A percentile compares a stretch with the other conserved stretches of the same genome.
Conservation (phyloP, 2,888 invertebrate species). For the Sarcophaga rosellei region DNA sequence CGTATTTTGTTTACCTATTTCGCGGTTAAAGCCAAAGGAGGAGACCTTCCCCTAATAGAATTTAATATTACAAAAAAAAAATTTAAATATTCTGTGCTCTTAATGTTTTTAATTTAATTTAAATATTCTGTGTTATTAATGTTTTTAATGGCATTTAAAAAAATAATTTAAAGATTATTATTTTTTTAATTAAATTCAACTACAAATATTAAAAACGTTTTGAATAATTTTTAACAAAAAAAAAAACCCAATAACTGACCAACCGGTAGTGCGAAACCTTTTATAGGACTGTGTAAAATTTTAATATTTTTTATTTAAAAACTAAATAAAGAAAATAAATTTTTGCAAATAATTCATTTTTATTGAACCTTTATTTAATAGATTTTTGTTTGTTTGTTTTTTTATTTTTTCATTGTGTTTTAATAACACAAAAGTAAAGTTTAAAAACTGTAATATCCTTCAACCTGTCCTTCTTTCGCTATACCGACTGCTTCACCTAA, state of each 20-base stretch:
- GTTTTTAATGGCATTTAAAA: too few relatives aligned
- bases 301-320: not conserved
- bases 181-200: too few relatives aligned
- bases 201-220: not conserved
- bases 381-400: not conserved
- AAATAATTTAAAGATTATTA: too few relatives aligned
- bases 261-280: not conserved
- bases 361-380: not conserved
- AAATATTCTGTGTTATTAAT: too few relatives aligned
- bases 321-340: not conserved
- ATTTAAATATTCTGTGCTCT: too few relatives aligned
- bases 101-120: too few relatives aligned
- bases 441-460: not conserved
- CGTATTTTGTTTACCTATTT: too few relatives aligned
- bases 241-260: not conserved
- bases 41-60: too few relatives aligned
- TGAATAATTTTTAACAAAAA: not conserved
- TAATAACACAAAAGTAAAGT: too few relatives aligned
- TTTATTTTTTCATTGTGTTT: not conserved
- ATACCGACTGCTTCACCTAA: not conserved
- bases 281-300: too few relatives aligned
- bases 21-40: too few relatives aligned
- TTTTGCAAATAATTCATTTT: not conserved
- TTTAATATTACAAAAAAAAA: too few relatives aligned
- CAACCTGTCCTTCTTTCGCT: not conserved